These are phyloP conservation scores for Pteronura brasiliensis DNA, from an alignment of 2,113 vertebrate species.

Conservation along the genomic window DNA sequence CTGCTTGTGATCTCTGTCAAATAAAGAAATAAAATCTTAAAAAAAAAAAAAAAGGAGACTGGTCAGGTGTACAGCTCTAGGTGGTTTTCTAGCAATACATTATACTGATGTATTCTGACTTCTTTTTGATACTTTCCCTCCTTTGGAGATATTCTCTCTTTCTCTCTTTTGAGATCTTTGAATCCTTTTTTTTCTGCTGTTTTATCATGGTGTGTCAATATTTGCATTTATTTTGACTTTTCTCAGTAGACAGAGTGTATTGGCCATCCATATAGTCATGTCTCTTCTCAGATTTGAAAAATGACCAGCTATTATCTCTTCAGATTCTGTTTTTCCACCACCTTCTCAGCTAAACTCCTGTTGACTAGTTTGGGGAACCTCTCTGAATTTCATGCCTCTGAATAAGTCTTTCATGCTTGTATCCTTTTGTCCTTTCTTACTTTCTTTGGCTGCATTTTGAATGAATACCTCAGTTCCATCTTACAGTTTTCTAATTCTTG, in stretches of 20 bases:
- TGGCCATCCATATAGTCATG: background rate
- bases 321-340: background rate
- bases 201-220: background rate
- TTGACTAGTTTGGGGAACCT: background rate
- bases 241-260: background rate
- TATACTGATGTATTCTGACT: background rate
- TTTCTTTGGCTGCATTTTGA: background rate
- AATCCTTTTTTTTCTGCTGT: background rate
- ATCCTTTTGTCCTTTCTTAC: background rate
- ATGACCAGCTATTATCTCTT: background rate
- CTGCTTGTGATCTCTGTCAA: too few relatives aligned
- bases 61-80: background rate
- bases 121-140: background rate
- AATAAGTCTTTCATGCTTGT: background rate
- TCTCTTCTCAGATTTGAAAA: background rate
- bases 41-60: background rate
- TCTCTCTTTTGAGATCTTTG: background rate
- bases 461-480: background rate
- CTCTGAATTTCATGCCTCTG: background rate
- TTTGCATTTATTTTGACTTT: conserved; percentile 27
- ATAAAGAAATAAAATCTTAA: too few relatives aligned
- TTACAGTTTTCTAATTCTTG: background rate
- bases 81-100: background rate
- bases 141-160: background rate
- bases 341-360: background rate